Evolutionary conservation across 2,888 invertebrate genomes (phyloP).

Genomic region (Acanthococcus lagerstroemiae): DNA sequence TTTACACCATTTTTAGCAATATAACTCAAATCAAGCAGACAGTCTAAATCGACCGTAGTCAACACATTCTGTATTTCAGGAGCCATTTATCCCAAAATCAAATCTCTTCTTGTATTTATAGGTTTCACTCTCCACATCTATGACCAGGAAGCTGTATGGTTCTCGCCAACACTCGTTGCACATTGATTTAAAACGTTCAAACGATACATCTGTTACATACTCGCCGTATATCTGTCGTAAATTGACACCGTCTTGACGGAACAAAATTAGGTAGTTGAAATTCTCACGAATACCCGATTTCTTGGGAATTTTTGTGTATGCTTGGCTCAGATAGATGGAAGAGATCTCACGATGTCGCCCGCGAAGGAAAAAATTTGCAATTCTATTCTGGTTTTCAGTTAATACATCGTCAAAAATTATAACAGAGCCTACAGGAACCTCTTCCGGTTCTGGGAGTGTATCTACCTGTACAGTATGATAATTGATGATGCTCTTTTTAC

Average conservation of each 20-base stretch:
- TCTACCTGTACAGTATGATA: no score
- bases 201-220: slow-evolving; percentile 29
- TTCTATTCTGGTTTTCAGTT: slow-evolving; percentile 39
- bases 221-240: slow-evolving; percentile 37
- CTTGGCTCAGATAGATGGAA: slow-evolving; percentile 40
- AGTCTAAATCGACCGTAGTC: neutral
- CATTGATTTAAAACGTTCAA: slow-evolving; percentile 37
- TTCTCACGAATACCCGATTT: slow-evolving; percentile 41
- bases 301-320: slow-evolving; percentile 40
- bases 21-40: neutral
- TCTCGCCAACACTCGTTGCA: slow-evolving; percentile 39
- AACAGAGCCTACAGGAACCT: no score
- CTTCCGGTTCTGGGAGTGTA: no score
- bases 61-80: neutral
- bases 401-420: slow-evolving; percentile 42
- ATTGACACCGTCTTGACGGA: slow-evolving; percentile 41
- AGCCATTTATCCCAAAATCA: no score
- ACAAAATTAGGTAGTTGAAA: slow-evolving; percentile 40
- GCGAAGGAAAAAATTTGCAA: slow-evolving; percentile 39
- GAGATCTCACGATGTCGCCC: slow-evolving; percentile 40
- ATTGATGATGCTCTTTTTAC: no score
- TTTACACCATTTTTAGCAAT: neutral
- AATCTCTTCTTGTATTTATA: no score
- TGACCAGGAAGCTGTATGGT: slow-evolving; percentile 31
- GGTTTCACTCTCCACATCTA: no score